Percentiles rank a stretch among this genome's conserved stretches.
These are phyloP conservation scores for Rhaphigaster nebulosa DNA, from an alignment of 2,888 invertebrate genomes.

Conservation along the genomic window DNA sequence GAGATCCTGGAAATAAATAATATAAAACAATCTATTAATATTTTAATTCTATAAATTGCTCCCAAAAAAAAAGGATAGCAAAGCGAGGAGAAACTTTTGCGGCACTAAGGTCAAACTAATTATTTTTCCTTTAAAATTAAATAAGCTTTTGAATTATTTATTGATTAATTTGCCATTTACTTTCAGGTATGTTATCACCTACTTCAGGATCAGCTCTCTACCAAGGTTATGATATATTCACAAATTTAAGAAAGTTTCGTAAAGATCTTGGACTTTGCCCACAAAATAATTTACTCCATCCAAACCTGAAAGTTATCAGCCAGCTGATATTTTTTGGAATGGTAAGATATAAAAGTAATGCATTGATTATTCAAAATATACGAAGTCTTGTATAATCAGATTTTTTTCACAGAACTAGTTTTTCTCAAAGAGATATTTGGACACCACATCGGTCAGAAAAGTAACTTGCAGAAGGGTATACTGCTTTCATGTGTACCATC, in stretches of 20 bases:
- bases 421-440: too few relatives aligned
- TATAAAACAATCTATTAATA: too few relatives aligned
- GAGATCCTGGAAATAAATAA: too few relatives aligned
- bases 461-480: too few relatives aligned
- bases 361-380: background rate
- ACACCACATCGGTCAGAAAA: too few relatives aligned
- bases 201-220: slow-evolving; percentile 80
- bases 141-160: background rate
- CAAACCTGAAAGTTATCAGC: slow-evolving; percentile 85
- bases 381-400: background rate
- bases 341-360: slow-evolving; percentile 72
- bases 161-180: background rate
- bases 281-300: slow-evolving; percentile 88
- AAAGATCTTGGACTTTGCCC: slow-evolving; percentile 89
- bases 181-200: slow-evolving; percentile 72
- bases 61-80: too few relatives aligned
- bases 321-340: slow-evolving; percentile 87
- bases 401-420: too few relatives aligned
- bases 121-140: too few relatives aligned
- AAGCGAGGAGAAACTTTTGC: too few relatives aligned
- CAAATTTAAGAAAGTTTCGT: slow-evolving; percentile 77
- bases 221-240: slow-evolving; percentile 79
- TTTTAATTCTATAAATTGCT: too few relatives aligned
- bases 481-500: too few relatives aligned
- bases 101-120: too few relatives aligned